phyloP scores from a whole-genome alignment of 2,797 vertebrate species.

The Streptopelia turtur region DNA sequence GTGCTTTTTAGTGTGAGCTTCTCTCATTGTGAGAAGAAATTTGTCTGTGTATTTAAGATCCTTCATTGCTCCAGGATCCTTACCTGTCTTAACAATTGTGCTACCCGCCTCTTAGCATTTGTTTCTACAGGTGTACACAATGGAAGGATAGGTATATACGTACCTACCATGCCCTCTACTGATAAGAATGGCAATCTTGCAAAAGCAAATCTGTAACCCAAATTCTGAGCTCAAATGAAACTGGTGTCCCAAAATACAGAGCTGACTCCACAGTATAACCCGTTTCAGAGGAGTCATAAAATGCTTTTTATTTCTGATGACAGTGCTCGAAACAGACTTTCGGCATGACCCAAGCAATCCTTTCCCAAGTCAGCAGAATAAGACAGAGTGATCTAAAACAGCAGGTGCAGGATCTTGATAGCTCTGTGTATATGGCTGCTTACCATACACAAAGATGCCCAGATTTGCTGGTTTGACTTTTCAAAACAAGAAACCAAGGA shows the following conservation, averaged over 20 bases:
- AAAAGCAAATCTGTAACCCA: neutral
- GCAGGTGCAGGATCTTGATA: neutral
- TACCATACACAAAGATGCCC: neutral
- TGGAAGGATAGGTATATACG: neutral
- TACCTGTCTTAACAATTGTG: neutral
- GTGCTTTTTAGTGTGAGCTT: neutral
- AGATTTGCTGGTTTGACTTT: neutral
- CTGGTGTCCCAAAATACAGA: neutral
- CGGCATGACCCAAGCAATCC: neutral
- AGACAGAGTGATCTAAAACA: neutral
- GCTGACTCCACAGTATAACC: neutral
- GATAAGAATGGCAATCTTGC: neutral
- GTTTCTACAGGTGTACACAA: fast-evolving
- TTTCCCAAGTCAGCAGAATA: neutral
- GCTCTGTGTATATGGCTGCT: neutral
- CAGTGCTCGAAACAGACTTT: neutral
- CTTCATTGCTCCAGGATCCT: neutral
- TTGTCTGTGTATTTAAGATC: neutral
- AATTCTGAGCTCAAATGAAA: neutral
- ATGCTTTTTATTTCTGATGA: neutral
- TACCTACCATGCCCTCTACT: neutral
- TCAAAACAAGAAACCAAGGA: neutral
- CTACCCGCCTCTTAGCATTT: neutral
- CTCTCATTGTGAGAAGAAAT: neutral
- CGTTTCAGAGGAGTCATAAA: neutral